These are phyloP conservation scores for Habrosyne pyritoides DNA, from an alignment of 2,888 invertebrate genomes.

Conservation along the genomic window DNA sequence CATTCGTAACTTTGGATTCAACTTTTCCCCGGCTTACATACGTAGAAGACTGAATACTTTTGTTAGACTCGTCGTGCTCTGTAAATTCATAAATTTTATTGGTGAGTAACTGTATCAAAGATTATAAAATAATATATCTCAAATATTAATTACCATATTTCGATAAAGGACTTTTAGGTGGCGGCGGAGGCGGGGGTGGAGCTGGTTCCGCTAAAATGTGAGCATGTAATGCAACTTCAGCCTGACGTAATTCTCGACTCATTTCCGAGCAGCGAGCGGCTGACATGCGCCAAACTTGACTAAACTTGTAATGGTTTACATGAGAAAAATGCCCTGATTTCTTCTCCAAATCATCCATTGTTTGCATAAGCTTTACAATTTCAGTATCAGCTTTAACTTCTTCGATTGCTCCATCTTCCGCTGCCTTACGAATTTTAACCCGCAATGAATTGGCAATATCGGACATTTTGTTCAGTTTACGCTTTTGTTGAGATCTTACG, in stretches of 20 bases:
- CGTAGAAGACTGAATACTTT: constrained; percentile 13
- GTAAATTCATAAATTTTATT: constrained; percentile 16
- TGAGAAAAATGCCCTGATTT: constrained; percentile 87
- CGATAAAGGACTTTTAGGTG: constrained; percentile 59
- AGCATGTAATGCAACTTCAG: constrained; percentile 72
- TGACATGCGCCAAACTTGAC: constrained; percentile 77
- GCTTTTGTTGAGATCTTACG: constrained; percentile 90
- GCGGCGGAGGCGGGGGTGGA: constrained; percentile 59
- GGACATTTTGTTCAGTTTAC: constrained; percentile 89
- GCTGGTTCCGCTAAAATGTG: constrained; percentile 72
- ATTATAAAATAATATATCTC: constrained; percentile 16
- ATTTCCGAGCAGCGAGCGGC: constrained; percentile 53
- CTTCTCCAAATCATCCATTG: constrained; percentile 87
- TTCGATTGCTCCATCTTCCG: constrained; percentile 85
- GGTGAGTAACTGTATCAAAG: constrained; percentile 21
- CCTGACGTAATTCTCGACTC: constrained; percentile 52
- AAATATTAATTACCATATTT: constrained; percentile 49
- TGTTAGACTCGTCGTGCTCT: constrained; percentile 40
- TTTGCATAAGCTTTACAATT: constrained; percentile 86
- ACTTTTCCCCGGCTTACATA: constrained; percentile 16
- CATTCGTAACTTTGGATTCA: constrained; percentile 32
- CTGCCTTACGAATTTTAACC: constrained; percentile 86
- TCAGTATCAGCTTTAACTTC: constrained; percentile 87
- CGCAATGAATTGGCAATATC: constrained; percentile 87
- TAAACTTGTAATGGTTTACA: constrained; percentile 86